phyloP scores from a whole-genome alignment of 2,113 vertebrate genomes.

The Carassius carassius region DNA sequence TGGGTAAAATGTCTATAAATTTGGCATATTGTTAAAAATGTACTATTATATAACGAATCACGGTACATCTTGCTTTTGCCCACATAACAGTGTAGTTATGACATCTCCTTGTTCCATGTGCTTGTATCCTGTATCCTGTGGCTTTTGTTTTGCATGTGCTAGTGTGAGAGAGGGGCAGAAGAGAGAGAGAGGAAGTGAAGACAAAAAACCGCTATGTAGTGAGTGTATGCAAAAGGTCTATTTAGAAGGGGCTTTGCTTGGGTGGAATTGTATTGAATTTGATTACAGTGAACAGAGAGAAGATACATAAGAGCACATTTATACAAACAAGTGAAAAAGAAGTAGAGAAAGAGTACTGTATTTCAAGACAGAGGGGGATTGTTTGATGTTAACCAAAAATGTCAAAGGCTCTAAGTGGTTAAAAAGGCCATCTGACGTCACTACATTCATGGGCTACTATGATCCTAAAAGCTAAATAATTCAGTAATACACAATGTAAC shows the following conservation, averaged over 20 bases:
- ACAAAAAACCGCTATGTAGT: background rate
- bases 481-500: background rate
- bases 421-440: slow-evolving; percentile 1
- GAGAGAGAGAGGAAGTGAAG: background rate
- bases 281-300: slow-evolving; percentile 43
- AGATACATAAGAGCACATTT: slow-evolving; percentile 36
- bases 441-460: slow-evolving; percentile 5
- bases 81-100: background rate
- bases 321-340: slow-evolving; percentile 29
- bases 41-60: background rate
- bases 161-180: background rate
- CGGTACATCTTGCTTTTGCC: background rate
- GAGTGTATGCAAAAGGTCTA: slow-evolving; percentile 15
- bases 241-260: slow-evolving; percentile 16
- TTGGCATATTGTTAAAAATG: background rate
- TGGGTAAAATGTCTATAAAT: background rate
- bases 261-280: slow-evolving; percentile 47
- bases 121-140: slow-evolving; percentile 13
- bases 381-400: slow-evolving; percentile 38
- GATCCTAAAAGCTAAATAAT: slow-evolving; percentile 24
- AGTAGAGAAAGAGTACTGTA: slow-evolving; percentile 46
- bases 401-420: slow-evolving; percentile 16
- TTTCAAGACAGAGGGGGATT: slow-evolving; percentile 46
- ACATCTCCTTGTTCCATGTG: background rate
- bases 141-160: slow-evolving; percentile 12